Conservation (phyloP, 2,113 vertebrate species). For the Micronycteris hirsuta region DNA sequence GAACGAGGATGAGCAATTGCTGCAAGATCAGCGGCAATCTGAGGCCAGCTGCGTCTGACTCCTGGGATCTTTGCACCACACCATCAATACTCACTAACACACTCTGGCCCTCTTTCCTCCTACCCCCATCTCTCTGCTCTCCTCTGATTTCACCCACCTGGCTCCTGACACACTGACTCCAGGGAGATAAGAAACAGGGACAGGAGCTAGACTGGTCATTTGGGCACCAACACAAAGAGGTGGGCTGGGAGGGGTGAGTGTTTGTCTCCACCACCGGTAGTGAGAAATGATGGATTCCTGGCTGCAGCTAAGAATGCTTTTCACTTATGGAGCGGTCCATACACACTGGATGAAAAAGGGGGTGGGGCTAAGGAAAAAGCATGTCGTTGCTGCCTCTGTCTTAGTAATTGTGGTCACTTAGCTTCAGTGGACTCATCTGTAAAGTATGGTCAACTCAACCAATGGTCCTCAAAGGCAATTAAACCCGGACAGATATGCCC, state of each 20-base stretch:
- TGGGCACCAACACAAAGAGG: background rate
- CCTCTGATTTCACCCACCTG: background rate
- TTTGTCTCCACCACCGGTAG: background rate
- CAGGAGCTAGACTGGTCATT: background rate
- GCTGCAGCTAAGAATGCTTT: background rate
- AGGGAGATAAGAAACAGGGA: background rate
- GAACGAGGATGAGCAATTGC: background rate
- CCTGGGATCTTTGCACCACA: background rate
- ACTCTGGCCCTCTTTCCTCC: background rate
- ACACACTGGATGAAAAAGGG: background rate
- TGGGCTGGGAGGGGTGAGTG: background rate
- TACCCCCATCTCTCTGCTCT: background rate
- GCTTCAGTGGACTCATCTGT: background rate
- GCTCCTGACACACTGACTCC: background rate
- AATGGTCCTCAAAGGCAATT: background rate
- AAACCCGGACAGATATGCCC: background rate
- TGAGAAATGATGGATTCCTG: background rate
- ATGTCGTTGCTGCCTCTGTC: background rate
- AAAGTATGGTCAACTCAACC: background rate
- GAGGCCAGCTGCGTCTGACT: background rate
- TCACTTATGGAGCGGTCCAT: accelerated
- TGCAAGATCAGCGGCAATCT: background rate
- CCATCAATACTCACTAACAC: background rate
- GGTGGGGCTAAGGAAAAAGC: background rate
- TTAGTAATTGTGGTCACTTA: background rate